phyloP scores from a whole-genome alignment of 37 sponge, comb jelly and placozoan genomes.

The Aplysina aerophoba region DNA sequence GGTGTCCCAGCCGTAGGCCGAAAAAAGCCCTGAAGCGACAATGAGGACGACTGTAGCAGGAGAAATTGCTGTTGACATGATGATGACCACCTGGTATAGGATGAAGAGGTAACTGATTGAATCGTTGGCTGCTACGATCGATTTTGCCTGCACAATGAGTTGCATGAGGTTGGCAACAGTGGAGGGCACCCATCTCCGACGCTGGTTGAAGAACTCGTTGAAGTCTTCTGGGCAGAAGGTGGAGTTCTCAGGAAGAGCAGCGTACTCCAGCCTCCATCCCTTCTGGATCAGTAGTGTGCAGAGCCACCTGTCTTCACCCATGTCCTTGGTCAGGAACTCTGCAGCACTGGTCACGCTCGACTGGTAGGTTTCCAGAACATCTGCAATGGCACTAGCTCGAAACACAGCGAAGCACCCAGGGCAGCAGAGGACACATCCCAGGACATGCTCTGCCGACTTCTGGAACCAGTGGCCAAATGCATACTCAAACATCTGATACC shows the following conservation, averaged over 20 bases:
- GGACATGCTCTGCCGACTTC: conserved; percentile 81
- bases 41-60: conserved; percentile 82
- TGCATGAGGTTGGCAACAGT: conserved; percentile 82
- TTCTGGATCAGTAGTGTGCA: conserved; percentile 87
- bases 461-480: conserved; percentile 90
- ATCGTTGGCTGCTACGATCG: conserved; percentile 57
- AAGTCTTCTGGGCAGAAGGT: conserved; percentile 82
- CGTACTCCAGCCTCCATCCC: conserved; percentile 85
- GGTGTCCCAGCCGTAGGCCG: neutral
- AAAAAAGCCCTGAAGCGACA: conserved; percentile 61
- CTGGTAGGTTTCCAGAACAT: conserved; percentile 68
- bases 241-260: conserved; percentile 73
- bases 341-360: conserved; percentile 55
- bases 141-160: conserved; percentile 32
- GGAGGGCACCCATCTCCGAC: conserved; percentile 87
- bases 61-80: conserved; percentile 73
- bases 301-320: conserved; percentile 97
- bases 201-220: conserved; percentile 89
- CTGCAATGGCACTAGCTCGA: conserved; percentile 71
- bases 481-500: conserved; percentile 93
- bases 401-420: conserved; percentile 91
- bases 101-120: conserved; percentile 73
- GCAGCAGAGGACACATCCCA: conserved; percentile 89
- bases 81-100: conserved; percentile 71
- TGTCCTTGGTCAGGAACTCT: conserved; percentile 91